phyloP scores from a whole-genome alignment of 2,113 vertebrate genomes.

The Aspiorhynchus laticeps region DNA sequence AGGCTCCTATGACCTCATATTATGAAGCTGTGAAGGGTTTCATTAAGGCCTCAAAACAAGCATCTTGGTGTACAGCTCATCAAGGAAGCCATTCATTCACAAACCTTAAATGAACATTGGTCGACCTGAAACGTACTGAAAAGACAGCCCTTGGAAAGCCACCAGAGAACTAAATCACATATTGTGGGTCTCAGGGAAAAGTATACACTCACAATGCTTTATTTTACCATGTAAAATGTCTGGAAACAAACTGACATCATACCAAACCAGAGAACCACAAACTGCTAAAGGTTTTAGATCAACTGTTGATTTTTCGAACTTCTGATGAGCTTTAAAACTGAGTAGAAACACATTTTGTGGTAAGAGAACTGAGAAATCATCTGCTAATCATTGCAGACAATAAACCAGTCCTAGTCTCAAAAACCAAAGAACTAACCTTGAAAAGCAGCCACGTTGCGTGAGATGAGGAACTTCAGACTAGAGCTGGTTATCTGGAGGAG shows the following conservation, averaged over 20 bases:
- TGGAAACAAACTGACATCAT: constrained; percentile 16
- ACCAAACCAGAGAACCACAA: background rate
- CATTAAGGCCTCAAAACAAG: constrained; percentile 37
- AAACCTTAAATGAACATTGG: constrained; percentile 21
- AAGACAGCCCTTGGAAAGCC: background rate
- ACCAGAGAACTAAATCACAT: background rate
- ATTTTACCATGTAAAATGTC: background rate
- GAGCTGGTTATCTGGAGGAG: constrained; percentile 83
- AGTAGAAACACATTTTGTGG: background rate
- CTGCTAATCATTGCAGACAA: background rate
- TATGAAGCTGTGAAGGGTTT: constrained; percentile 38
- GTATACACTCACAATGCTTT: background rate
- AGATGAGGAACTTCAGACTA: constrained; percentile 81
- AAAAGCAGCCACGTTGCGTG: constrained; percentile 83
- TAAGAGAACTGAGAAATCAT: background rate
- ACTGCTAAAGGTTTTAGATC: background rate
- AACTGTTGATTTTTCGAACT: background rate
- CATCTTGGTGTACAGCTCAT: constrained; percentile 17
- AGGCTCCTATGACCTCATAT: constrained; percentile 18
- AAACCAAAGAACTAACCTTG: constrained; percentile 79
- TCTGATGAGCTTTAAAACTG: background rate
- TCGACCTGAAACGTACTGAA: constrained; percentile 14
- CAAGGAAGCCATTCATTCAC: constrained; percentile 5
- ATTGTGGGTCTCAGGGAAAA: background rate
- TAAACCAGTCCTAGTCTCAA: background rate